Evolutionary conservation across 1,140 invertebrate genomes (phyloP).

Genomic region (Stegodyphus dumicola): DNA sequence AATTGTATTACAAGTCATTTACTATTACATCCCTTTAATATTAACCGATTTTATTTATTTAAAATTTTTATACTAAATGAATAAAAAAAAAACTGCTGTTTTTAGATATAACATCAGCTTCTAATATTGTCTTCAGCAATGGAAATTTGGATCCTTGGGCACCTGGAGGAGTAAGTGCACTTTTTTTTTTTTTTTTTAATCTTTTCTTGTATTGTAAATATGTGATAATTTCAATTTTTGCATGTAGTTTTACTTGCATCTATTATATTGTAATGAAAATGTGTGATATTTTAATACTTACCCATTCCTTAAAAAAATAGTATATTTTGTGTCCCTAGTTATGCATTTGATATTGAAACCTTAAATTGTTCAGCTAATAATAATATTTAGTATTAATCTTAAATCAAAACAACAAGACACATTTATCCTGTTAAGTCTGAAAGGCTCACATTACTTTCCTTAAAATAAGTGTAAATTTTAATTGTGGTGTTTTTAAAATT

Average conservation of each 20-base stretch:
- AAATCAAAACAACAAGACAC: neutral
- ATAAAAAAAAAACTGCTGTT: neutral
- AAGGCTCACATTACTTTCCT: neutral
- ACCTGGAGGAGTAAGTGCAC: slow-evolving; percentile 77
- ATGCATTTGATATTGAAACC: neutral
- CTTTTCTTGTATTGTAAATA: no score
- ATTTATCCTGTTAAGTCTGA: neutral
- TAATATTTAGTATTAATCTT: neutral
- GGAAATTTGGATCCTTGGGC: slow-evolving; percentile 93
- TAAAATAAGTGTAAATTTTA: neutral
- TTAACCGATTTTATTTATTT: no score
- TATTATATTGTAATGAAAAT: no score
- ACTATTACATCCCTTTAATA: no score
- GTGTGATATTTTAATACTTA: neutral
- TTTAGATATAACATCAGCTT: slow-evolving; percentile 72
- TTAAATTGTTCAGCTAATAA: neutral
- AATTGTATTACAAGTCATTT: no score
- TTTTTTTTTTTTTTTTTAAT: no score
- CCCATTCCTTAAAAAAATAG: neutral
- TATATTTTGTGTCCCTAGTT: neutral
- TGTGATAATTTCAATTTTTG: no score
- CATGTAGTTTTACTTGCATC: no score
- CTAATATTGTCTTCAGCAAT: slow-evolving; percentile 92
- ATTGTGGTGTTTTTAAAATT: neutral
- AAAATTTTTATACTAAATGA: no score